Percentiles rank a stretch among this genome's conserved stretches.
Conservation (phyloP, 1,140 invertebrate species). For the Ephestia elutella region DNA sequence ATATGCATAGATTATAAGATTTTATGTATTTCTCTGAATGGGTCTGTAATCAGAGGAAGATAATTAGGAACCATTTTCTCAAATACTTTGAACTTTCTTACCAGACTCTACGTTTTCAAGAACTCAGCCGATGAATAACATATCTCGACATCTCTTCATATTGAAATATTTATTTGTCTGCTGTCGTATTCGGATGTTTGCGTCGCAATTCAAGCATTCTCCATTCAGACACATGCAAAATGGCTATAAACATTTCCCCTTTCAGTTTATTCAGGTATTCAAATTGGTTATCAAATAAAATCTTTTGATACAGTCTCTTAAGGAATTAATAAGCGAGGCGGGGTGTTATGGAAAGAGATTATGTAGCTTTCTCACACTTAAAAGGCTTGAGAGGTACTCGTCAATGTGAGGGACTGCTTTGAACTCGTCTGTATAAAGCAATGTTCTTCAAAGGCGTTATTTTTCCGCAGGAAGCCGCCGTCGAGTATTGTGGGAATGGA, state of each 20-base stretch:
- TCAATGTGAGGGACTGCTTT: constrained; percentile 28
- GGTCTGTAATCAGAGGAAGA: no score
- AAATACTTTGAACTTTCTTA: not conserved
- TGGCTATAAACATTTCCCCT: not conserved
- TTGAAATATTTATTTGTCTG: constrained; percentile 41
- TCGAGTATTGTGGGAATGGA: constrained; percentile 32
- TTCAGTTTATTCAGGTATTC: constrained; percentile 3
- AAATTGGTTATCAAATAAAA: constrained; percentile 5
- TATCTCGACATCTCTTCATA: constrained; percentile 9
- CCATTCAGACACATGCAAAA: constrained; percentile 11
- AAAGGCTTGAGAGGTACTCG: constrained; percentile 17
- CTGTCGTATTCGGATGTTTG: constrained; percentile 29
- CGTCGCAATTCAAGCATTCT: constrained; percentile 17
- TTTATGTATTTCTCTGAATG: no score
- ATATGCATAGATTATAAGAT: no score
- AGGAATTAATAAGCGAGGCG: constrained; percentile 1
- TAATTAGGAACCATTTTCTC: no score
- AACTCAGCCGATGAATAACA: not conserved
- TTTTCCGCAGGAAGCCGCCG: constrained; percentile 25
- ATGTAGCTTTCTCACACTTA: constrained; percentile 18
- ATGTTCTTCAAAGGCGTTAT: constrained; percentile 20
- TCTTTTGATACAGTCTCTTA: not conserved
- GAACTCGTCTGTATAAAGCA: constrained; percentile 31
- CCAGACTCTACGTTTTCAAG: not conserved
- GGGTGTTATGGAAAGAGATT: constrained; percentile 7